Evolutionary conservation across 2,888 invertebrate species (phyloP).

Genomic region (Archips crataeganus): DNA sequence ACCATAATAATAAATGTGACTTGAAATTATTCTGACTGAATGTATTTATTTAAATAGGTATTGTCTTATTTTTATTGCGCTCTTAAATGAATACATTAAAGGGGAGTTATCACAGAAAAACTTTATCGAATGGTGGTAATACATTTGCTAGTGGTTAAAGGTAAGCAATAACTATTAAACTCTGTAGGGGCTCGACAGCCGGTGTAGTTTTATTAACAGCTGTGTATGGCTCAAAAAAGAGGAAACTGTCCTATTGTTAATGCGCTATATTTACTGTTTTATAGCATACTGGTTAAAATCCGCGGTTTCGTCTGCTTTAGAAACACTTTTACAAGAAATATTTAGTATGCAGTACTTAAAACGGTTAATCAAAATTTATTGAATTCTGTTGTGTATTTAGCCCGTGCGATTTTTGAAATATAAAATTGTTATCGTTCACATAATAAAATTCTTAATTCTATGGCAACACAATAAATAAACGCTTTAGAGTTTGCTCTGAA

Average conservation of each 20-base stretch:
- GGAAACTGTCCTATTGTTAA: slow-evolving; percentile 30
- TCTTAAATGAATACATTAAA: slow-evolving; percentile 37
- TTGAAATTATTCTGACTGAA: too few relatives aligned
- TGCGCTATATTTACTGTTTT: slow-evolving; percentile 26
- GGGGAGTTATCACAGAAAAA: slow-evolving; percentile 12
- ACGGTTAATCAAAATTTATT: too few relatives aligned
- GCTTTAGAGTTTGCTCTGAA: too few relatives aligned
- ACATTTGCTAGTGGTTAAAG: slow-evolving; percentile 35
- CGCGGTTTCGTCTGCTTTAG: too few relatives aligned
- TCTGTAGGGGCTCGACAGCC: slow-evolving; percentile 28
- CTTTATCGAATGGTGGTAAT: slow-evolving; percentile 2
- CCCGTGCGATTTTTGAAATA: too few relatives aligned
- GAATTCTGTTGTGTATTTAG: too few relatives aligned
- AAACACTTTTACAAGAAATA: too few relatives aligned
- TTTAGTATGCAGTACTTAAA: background rate
- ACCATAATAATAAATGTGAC: too few relatives aligned
- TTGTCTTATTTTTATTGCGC: background rate
- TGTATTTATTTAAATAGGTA: too few relatives aligned
- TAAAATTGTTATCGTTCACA: too few relatives aligned
- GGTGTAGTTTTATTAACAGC: slow-evolving; percentile 32
- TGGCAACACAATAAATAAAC: too few relatives aligned
- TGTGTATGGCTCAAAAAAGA: slow-evolving; percentile 31
- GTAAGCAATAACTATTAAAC: slow-evolving; percentile 35
- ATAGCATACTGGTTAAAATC: slow-evolving; percentile 2
- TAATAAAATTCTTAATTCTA: too few relatives aligned